A percentile compares a stretch with the other conserved stretches of the same genome.
Evolutionary conservation across 2,888 invertebrate genomes (phyloP).

Genomic region (Eupithecia subumbrata): DNA sequence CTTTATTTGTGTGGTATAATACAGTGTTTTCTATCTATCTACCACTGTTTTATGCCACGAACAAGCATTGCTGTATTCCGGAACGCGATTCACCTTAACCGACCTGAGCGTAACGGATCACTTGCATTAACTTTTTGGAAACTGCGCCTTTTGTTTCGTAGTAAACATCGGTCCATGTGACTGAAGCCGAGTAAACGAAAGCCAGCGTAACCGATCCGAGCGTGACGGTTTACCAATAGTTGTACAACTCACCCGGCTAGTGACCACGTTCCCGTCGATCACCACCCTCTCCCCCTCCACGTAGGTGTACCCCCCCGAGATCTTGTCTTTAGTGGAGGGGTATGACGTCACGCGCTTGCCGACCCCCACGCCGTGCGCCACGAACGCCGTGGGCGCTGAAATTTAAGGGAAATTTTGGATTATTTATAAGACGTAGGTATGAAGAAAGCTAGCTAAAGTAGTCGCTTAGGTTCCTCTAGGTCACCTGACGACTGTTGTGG

Average conservation of each 20-base stretch:
- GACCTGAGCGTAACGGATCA: too few relatives aligned
- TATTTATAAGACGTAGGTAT: neutral
- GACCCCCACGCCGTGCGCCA: constrained; percentile 90
- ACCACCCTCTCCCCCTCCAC: constrained; percentile 87
- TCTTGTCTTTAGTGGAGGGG: constrained; percentile 90
- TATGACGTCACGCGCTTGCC: constrained; percentile 96
- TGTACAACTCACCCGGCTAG: constrained; percentile 85
- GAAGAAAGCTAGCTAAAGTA: neutral
- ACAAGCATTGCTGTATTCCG: too few relatives aligned
- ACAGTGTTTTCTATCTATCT: too few relatives aligned
- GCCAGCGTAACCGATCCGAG: neutral
- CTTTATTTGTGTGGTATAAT: too few relatives aligned
- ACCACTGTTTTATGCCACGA: too few relatives aligned
- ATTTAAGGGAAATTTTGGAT: neutral
- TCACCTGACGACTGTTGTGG: too few relatives aligned
- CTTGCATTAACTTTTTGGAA: too few relatives aligned
- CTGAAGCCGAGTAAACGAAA: neutral
- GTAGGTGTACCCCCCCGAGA: constrained; percentile 87
- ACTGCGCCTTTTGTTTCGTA: neutral
- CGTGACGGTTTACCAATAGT: neutral
- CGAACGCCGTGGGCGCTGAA: constrained; percentile 93
- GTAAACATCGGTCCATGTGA: neutral
- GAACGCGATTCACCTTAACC: too few relatives aligned
- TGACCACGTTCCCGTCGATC: constrained; percentile 89
- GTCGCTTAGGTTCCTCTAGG: too few relatives aligned